Evolutionary conservation across 2,888 invertebrate species (phyloP), one percentile per base, ranked within the genome.

Genomic region (Melieria omissa): DNA sequence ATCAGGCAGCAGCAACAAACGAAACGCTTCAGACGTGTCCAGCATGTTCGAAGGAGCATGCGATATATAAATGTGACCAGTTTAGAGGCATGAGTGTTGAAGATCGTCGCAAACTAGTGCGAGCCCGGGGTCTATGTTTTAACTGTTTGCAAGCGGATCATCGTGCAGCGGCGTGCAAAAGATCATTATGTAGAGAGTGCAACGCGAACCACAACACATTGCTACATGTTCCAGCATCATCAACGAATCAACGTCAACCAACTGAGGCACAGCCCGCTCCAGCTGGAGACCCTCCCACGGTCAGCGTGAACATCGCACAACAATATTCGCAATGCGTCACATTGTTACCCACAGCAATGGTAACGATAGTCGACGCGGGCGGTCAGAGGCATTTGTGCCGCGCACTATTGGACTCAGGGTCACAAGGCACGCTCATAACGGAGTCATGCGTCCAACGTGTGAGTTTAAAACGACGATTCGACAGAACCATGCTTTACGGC

Each of bases 141-240:
- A 74, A 74, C 49, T 74, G 72, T 42, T 63, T 72, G 6, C 67
- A 68, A 49, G 62, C n/a, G 6, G 58, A 68, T 60, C 73, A 73
- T 64, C 61, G 57, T 10, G 71, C 72, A 16, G 47, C n/a, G n/a
- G 46, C 55, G 7, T 73, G 73, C 57, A 75, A 61, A 42, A 60
- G 58, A n/a, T 45, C 64, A 5, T 47, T 52, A 7, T 73, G 72
- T 9, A 68, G 16, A 49, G 72, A 29, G 8, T 73, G 72, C n/a
- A 63, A 65, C n/a, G 4, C 16, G 12, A 75, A 61, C 16, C 73
- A 75, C 29, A 73, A 73, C 42, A 63, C 70, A 0, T 46, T 75
- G 9, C 44, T 75, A 10, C 75, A 75, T 52, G 12, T 52, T 4
- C 45, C 46, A 47, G 12, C 9, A 49, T 10, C 12, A 9, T 10